Evolutionary conservation across 2,113 vertebrate genomes (phyloP), one percentile per base, ranked within the genome.

Genomic region (Cyanocitta stelleri): DNA sequence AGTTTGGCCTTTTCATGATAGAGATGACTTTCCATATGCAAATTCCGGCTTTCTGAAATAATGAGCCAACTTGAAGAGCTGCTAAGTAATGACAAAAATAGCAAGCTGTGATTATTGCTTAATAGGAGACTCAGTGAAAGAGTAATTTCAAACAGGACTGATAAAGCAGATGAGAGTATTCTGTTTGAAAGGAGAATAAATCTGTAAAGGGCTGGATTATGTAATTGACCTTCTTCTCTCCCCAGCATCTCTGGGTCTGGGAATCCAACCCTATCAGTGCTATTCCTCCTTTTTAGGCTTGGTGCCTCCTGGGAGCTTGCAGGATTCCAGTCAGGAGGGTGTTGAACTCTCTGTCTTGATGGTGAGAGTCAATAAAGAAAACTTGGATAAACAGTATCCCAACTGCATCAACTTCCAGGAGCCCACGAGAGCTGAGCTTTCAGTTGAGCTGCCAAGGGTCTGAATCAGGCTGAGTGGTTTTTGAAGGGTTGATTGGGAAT

Each of bases 51-150:
- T 94, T 90, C 84, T 92, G 83, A 90, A 89, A 85, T 89, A 88
- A 96, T 68, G 73, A 94, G 55, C 29, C 69, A 79, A 64, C 54
- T 85, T 85, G 81, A 96, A 96, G 80, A 69, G 90, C 76, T 79
- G 80, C 89, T 94, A 85, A 96, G 83, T 87, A 93, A 96, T 56
- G 86, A 87, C 83, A 95, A 86, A 97, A 96, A 96, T 97, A 96
- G 92, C 83, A 94, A 94, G 73, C 83, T 92, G 80, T 97, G 76
- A 96, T 97, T 96, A 92, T 94, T 63, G 69, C 88, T 95, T 89
- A 92, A 92, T 69, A 92, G 90, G 66, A 90, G 85, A 92, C 49
- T 90, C 41, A 24, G 55, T 52, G n/a, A 69, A 95, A 94, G 80
- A 93, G n/a, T 76, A 0, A 87, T 94, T 95, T 94, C 77, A 61